A percentile compares a stretch with the other conserved stretches of the same genome.
Conservation (phyloP, 2,888 invertebrate genomes). For the Marronus borbonicus region DNA sequence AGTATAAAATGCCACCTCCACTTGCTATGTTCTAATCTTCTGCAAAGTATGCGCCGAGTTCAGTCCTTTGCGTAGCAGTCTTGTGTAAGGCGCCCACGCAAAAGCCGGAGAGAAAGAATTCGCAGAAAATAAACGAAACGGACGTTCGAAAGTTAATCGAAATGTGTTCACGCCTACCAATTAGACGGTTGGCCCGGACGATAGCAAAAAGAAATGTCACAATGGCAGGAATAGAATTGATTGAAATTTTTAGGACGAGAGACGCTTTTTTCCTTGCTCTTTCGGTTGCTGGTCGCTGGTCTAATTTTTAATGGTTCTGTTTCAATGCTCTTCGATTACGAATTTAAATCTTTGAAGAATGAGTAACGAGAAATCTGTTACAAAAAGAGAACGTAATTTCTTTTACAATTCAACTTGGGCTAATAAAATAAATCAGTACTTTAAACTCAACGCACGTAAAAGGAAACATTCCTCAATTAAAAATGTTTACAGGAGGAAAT, state of each 20-base stretch:
- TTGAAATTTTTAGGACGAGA: conserved; percentile 39
- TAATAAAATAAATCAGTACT: too few relatives aligned
- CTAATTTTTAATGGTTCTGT: conserved; percentile 24
- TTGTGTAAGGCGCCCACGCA: conserved; percentile 20
- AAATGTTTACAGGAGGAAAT: too few relatives aligned
- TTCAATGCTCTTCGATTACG: not conserved
- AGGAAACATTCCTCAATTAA: too few relatives aligned
- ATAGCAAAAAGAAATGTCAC: conserved; percentile 4
- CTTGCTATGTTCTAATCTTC: not conserved
- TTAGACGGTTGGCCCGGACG: conserved; percentile 21
- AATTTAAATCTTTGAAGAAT: conserved; percentile 9
- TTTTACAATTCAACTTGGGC: not conserved
- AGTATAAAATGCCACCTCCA: conserved; percentile 7
- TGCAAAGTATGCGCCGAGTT: not conserved
- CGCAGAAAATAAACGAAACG: conserved; percentile 42
- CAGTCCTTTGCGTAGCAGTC: not conserved
- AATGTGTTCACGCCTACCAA: conserved; percentile 45
- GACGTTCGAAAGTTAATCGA: conserved; percentile 41
- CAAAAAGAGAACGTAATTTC: not conserved
- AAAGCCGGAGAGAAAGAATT: conserved; percentile 23
- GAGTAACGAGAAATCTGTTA: not conserved
- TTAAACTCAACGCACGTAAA: too few relatives aligned
- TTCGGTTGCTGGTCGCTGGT: not conserved
- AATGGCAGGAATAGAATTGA: conserved; percentile 32
- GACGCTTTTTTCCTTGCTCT: not conserved